Conservation (phyloP, 2,113 vertebrate genomes). For the Orycteropus afer region DNA sequence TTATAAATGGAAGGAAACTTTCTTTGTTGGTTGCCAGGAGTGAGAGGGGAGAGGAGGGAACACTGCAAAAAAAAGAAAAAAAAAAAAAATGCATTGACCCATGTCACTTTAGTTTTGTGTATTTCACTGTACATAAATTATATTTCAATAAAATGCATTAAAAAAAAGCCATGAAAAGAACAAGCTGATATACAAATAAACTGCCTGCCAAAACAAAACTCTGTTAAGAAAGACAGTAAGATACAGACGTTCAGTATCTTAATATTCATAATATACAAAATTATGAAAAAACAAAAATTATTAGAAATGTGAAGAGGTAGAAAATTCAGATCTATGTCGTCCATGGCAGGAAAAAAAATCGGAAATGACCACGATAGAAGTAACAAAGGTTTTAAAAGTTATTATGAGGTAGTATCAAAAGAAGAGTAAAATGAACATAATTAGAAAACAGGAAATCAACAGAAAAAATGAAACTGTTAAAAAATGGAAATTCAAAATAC, state of each 20-base stretch:
- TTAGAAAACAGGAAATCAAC: conserved; percentile 10
- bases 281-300: neutral
- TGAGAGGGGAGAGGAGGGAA: no score
- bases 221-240: neutral
- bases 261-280: neutral
- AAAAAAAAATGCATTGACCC: no score
- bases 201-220: conserved; percentile 25
- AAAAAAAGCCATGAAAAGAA: neutral
- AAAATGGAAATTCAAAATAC: no score
- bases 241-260: neutral
- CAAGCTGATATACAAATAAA: neutral
- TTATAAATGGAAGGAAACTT: no score
- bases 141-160: no score
- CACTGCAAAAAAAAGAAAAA: no score
- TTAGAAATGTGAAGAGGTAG: neutral
- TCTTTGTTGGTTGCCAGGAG: no score
- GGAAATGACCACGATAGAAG: neutral
- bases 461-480: conserved; percentile 11
- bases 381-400: neutral
- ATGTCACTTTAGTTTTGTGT: no score
- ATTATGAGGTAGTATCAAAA: conserved; percentile 16
- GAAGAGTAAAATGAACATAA: conserved; percentile 12
- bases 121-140: no score
- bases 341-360: neutral
- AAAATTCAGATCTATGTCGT: neutral